Evolutionary conservation across 2,797 vertebrate genomes (phyloP), one percentile per base, ranked within the genome.

Genomic region (Premnoplex brunnescens): DNA sequence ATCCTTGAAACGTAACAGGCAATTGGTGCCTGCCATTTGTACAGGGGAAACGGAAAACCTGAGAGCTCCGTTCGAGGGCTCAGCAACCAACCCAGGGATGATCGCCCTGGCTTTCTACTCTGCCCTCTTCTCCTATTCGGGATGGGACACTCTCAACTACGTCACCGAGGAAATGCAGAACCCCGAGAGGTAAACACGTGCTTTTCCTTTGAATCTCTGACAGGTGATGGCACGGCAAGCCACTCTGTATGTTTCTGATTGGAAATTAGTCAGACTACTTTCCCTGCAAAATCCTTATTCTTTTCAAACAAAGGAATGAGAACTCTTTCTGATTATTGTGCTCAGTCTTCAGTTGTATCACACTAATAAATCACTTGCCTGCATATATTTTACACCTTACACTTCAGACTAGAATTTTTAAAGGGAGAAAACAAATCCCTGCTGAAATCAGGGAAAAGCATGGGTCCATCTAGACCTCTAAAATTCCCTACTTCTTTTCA

Each of bases 61-160:
- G 30, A 97, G 98, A 56, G 96, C 48, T 88, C 96, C 98, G 0
- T 99, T 99, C 7, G 87, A 98, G 85, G 98, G 98, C n/a, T 99
- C 99, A 14, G 96, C 98, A 24, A 97, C 95, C 23, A 97, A 98
- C 26, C 94, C 98, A 0, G 98, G 99, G 36, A 98, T 97, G 95
- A 98, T 99, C 1, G 97, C 98, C 1, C 95, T 99, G 93, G 98
- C 98, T 46, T 97, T 99, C 30, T 99, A 99, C 96, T 98, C 98
- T 0, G 98, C 99, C 32, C 98, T 99, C 52, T 99, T 98, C 97
- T 99, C 99, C 94, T 99, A 99, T 97, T 98, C 98, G 0, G 98
- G 99, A 79, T 99, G 98, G 98, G 98, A 99, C 88, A 99, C 98
- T 0, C 98, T 99, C 85, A 99, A 99, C 97, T 99, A 98, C 16